A percentile compares a stretch with the other conserved stretches of the same genome.
phyloP scores from a whole-genome alignment of 2,113 vertebrate genomes.

The Bufo bufo region DNA sequence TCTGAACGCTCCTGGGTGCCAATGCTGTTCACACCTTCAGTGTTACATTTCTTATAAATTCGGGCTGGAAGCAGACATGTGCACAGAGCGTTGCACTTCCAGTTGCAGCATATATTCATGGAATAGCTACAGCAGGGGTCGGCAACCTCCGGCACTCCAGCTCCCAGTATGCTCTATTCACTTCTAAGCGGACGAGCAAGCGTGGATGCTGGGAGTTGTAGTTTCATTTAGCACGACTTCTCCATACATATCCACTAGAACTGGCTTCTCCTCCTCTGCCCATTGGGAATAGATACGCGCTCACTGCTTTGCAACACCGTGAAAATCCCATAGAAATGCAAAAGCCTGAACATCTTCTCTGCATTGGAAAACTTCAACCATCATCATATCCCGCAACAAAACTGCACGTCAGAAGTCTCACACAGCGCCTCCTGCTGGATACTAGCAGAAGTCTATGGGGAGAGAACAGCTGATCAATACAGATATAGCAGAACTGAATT shows the following conservation, averaged over 20 bases:
- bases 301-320: background rate
- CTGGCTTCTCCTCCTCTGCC: no score
- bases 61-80: background rate
- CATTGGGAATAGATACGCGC: no score
- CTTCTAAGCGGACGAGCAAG: no score
- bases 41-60: background rate
- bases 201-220: no score
- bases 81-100: background rate
- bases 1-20: no score
- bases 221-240: no score
- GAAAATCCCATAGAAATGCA: background rate
- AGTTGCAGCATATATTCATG: background rate
- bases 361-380: background rate
- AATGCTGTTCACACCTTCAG: background rate
- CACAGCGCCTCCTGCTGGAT: background rate
- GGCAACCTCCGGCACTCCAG: no score
- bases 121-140: no score
- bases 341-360: background rate
- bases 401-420: background rate
- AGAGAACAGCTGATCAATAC: no score
- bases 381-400: background rate
- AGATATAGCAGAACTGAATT: no score
- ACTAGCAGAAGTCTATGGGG: background rate
- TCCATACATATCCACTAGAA: no score
- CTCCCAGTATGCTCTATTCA: no score